Percentiles rank a stretch among this genome's conserved stretches.
Conservation (phyloP, 2,888 invertebrate species). For the Resseliella maxima region DNA sequence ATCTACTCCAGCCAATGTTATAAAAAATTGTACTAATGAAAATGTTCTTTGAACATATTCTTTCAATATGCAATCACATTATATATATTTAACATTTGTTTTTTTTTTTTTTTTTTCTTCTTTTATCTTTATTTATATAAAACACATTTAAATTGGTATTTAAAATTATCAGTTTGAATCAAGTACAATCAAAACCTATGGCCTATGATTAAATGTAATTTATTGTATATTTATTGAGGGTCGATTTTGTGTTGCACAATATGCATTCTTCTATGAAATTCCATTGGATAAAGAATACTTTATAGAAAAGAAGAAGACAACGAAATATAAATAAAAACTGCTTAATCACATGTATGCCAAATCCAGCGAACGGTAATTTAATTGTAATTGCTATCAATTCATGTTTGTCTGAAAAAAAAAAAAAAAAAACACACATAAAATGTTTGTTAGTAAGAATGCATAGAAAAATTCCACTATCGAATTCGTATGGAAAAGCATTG, state of each 20-base stretch:
- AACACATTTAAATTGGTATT: background rate
- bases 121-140: background rate
- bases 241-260: constrained; percentile 7
- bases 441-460: too few species aligned
- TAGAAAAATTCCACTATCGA: background rate
- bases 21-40: background rate
- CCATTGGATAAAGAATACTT: constrained; percentile 1
- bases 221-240: background rate
- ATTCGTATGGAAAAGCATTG: background rate
- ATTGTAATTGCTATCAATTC: constrained; percentile 45
- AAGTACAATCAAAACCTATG: background rate
- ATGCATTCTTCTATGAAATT: background rate
- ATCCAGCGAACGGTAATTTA: constrained; percentile 21
- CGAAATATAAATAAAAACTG: background rate
- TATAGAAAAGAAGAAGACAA: background rate
- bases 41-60: background rate
- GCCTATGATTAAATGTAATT: background rate
- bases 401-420: constrained; percentile 9
- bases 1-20: background rate
- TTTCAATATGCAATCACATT: background rate
- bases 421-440: background rate
- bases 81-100: background rate
- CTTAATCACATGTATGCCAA: background rate
- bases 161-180: constrained; percentile 2
- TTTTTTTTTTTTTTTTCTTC: background rate